Percentiles rank a stretch among this genome's conserved stretches.
These are phyloP conservation scores for Oscheius myriophilus DNA, from an alignment of 2,888 invertebrate genomes.

Conservation along the genomic window DNA sequence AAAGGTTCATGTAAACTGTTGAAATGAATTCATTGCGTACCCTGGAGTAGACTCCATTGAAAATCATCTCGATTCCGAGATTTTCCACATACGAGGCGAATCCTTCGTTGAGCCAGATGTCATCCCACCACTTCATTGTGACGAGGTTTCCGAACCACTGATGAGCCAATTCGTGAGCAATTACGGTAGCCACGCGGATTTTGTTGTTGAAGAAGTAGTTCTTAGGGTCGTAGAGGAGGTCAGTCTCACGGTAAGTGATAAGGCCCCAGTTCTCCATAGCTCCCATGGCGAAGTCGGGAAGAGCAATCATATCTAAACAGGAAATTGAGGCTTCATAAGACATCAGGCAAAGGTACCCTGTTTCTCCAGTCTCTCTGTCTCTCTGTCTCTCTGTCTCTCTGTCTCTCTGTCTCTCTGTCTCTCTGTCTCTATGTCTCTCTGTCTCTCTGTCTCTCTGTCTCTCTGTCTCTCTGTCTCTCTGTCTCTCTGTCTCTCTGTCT, in stretches of 20 bases:
- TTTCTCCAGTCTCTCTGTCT: no score
- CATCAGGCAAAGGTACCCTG: no score
- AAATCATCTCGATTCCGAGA: slow-evolving; percentile 57
- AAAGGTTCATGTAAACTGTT: neutral
- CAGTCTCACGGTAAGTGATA: slow-evolving; percentile 82
- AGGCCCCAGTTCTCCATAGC: slow-evolving; percentile 97
- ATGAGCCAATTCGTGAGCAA: slow-evolving; percentile 71
- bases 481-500: no score
- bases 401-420: no score
- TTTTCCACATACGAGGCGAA: slow-evolving; percentile 65
- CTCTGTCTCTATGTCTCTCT: no score
- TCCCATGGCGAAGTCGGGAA: slow-evolving; percentile 85
- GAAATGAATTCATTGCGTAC: neutral
- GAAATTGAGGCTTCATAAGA: no score
- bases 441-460: no score
- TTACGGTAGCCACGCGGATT: slow-evolving; percentile 81
- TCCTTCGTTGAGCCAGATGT: slow-evolving; percentile 70
- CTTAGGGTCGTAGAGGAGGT: slow-evolving; percentile 80
- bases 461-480: no score
- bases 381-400: no score
- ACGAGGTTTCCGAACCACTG: slow-evolving; percentile 72
- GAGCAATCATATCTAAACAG: no score
- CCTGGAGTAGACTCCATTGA: slow-evolving; percentile 31
- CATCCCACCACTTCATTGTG: slow-evolving; percentile 71
- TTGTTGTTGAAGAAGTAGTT: slow-evolving; percentile 82